Evolutionary conservation across 2,113 vertebrate species (phyloP).

Genomic region (Sphaerodactylus townsendi): DNA sequence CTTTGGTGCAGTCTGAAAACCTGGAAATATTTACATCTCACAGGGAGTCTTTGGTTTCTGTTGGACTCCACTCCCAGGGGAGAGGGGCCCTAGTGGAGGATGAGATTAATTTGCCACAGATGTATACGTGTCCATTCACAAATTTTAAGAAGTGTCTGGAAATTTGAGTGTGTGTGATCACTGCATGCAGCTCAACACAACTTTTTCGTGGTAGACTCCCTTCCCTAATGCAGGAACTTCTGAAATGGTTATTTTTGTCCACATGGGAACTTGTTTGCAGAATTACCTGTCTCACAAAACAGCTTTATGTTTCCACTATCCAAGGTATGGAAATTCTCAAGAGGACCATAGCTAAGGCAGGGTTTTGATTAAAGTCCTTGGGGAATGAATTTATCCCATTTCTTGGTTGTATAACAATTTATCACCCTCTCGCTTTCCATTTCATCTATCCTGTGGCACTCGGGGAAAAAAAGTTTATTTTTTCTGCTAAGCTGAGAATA

Average conservation of each 20-base stretch:
- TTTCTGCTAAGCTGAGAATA: too few species aligned
- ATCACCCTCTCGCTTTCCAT: too few species aligned
- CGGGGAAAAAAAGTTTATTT: too few species aligned
- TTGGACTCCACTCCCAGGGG: background rate
- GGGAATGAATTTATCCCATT: too few species aligned
- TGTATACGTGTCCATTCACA: too few species aligned
- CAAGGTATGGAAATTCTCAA: background rate
- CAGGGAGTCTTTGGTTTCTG: background rate
- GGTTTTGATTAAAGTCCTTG: too few species aligned
- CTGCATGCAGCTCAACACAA: background rate
- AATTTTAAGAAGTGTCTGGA: too few species aligned
- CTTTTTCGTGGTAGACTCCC: background rate
- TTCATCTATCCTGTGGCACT: too few species aligned
- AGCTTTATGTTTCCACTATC: background rate
- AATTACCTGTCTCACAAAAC: background rate
- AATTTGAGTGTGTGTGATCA: background rate
- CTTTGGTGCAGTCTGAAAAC: background rate
- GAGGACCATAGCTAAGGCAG: background rate
- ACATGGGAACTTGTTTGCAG: background rate
- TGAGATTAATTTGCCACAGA: too few species aligned
- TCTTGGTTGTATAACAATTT: too few species aligned
- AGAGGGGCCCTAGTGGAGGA: background rate
- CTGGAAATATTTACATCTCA: background rate
- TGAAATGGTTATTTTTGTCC: background rate
- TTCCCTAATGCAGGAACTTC: background rate